phyloP scores from a whole-genome alignment of 2,797 vertebrate genomes.

The Chaetodon trifasciatus region DNA sequence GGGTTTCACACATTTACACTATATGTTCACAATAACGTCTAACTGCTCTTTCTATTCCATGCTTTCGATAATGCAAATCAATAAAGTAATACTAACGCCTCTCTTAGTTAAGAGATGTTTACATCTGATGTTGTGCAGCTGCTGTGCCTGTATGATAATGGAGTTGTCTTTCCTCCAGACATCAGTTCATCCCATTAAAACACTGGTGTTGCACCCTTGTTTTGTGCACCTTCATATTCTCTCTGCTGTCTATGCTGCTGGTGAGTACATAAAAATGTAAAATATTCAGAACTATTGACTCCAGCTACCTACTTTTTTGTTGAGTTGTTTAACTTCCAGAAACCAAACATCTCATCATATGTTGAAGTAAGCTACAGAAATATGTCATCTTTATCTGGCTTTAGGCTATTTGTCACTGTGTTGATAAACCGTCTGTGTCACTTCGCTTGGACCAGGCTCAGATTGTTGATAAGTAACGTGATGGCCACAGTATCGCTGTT shows the following conservation, averaged over 20 bases:
- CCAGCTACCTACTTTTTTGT: not conserved
- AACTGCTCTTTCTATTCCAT: not conserved
- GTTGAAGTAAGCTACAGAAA: constrained; percentile 34
- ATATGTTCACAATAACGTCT: not conserved
- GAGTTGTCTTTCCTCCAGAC: not conserved
- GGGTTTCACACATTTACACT: not conserved
- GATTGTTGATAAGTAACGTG: constrained; percentile 7
- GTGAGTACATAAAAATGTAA: not conserved
- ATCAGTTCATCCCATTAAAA: not conserved
- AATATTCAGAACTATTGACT: not conserved
- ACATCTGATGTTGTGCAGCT: not conserved
- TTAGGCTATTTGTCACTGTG: constrained; percentile 12
- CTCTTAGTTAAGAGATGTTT: not conserved
- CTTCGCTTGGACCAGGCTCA: constrained; percentile 14
- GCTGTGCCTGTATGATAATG: not conserved
- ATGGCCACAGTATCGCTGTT: not conserved
- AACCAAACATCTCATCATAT: constrained; percentile 17
- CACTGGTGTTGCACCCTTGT: not conserved
- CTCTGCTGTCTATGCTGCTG: not conserved
- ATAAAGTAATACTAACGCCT: not conserved
- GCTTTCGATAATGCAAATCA: not conserved
- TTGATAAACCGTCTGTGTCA: constrained; percentile 38
- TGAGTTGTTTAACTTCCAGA: constrained; percentile 13
- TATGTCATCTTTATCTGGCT: constrained; percentile 36
- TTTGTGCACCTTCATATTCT: not conserved